Percentiles rank a stretch among this genome's conserved stretches.
Evolutionary conservation across 2,113 vertebrate genomes (phyloP).

Genomic region (Dipodomys spectabilis): DNA sequence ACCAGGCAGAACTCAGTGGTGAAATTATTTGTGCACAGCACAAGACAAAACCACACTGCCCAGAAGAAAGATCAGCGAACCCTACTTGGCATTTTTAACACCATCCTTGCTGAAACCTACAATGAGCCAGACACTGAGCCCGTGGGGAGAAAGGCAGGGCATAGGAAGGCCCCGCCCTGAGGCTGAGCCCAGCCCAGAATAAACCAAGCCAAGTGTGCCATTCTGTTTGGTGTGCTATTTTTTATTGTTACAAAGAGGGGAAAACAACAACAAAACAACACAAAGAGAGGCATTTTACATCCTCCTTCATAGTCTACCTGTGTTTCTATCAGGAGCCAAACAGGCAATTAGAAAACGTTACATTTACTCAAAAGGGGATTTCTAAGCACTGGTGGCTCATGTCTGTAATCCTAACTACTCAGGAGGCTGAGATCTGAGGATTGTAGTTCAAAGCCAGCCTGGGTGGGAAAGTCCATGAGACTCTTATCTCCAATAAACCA

Average conservation of each 20-base stretch:
- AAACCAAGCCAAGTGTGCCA: not conserved
- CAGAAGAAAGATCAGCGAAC: not conserved
- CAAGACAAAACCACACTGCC: not conserved
- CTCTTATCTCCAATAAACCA: too few species aligned
- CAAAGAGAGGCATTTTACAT: not conserved
- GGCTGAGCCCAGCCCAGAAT: not conserved
- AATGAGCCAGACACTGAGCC: not conserved
- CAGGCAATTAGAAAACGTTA: not conserved
- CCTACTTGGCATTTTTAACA: not conserved
- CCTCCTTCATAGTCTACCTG: not conserved
- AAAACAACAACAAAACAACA: not conserved
- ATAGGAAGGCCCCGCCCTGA: not conserved
- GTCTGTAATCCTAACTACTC: not conserved
- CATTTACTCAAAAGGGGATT: too few species aligned
- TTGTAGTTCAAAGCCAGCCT: not conserved
- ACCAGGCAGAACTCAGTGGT: not conserved
- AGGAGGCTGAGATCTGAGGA: not conserved
- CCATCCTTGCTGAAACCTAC: not conserved
- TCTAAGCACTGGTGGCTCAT: too few species aligned
- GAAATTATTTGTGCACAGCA: not conserved
- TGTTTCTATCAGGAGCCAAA: slow-evolving; percentile 5
- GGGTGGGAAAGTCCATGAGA: too few species aligned
- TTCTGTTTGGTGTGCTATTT: not conserved
- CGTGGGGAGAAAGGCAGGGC: not conserved
- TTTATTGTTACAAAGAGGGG: not conserved